A percentile compares a stretch with the other conserved stretches of the same genome.
Evolutionary conservation across 2,888 invertebrate species (phyloP).

Genomic region (Hydroisotoma schaefferi): DNA sequence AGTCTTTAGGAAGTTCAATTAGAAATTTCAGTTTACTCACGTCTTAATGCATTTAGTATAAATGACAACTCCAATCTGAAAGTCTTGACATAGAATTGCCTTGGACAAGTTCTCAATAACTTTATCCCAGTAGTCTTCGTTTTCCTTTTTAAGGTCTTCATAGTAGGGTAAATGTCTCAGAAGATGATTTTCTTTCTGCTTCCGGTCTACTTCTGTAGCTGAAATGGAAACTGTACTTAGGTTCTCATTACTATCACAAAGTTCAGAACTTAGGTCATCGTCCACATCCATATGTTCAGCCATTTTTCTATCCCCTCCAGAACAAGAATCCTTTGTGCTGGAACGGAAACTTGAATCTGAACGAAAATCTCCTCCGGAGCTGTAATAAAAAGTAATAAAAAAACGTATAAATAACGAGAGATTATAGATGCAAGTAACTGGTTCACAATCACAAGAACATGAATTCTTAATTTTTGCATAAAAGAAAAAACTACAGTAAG

Average conservation of each 20-base stretch:
- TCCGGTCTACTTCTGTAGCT: constrained; percentile 20
- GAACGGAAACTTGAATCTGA: too few relatives aligned
- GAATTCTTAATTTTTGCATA: too few relatives aligned
- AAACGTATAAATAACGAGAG: too few relatives aligned
- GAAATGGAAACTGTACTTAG: too few relatives aligned
- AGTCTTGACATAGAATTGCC: constrained; percentile 38
- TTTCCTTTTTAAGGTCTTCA: constrained; percentile 36
- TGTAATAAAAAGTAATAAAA: too few relatives aligned
- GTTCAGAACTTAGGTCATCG: constrained; percentile 38
- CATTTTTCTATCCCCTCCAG: constrained; percentile 17
- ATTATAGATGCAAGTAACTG: too few relatives aligned
- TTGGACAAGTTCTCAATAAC: constrained; percentile 39
- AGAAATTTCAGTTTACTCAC: constrained; percentile 30
- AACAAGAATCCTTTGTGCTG: background rate
- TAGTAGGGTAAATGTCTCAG: constrained; percentile 44
- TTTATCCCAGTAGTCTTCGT: constrained; percentile 40
- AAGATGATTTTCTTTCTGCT: constrained; percentile 42
- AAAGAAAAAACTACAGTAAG: too few relatives aligned
- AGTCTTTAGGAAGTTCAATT: constrained; percentile 3
- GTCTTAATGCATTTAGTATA: constrained; percentile 42
- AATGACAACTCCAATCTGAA: constrained; percentile 41
- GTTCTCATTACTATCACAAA: constrained; percentile 15
- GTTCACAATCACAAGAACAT: too few relatives aligned
- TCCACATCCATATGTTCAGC: constrained; percentile 42
- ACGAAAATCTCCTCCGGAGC: too few relatives aligned